These are phyloP conservation scores for Parelbella ahira DNA, from an alignment of 2,888 invertebrate species.

Conservation along the genomic window DNA sequence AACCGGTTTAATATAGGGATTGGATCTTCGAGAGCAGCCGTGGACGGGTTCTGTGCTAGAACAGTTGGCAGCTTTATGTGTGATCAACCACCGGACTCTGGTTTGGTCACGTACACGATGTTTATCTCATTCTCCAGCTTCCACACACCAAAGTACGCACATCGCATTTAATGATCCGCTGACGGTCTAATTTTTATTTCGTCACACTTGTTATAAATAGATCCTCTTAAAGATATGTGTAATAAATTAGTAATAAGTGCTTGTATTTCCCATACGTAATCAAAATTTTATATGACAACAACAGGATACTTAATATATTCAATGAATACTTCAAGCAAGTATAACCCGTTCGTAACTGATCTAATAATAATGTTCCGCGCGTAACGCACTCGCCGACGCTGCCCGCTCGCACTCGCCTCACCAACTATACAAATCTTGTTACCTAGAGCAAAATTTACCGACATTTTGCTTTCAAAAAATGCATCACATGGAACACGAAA, in stretches of 20 bases:
- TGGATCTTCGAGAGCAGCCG: constrained; percentile 42
- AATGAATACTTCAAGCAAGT: constrained; percentile 15
- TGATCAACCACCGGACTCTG: constrained; percentile 28
- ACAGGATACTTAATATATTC: constrained; percentile 9
- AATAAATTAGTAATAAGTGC: background rate
- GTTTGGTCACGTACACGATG: constrained; percentile 26
- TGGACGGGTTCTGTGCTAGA: constrained; percentile 44
- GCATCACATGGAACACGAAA: no score
- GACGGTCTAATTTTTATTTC: no score
- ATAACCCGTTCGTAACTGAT: constrained; percentile 8
- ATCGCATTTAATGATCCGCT: no score
- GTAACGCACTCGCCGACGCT: background rate
- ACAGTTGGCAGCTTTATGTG: constrained; percentile 39
- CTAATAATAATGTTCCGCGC: constrained; percentile 8
- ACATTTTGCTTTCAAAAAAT: no score
- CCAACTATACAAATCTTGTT: no score
- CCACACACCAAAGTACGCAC: no score
- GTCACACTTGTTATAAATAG: no score
- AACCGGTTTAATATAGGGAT: constrained; percentile 59
- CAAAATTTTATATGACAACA: constrained; percentile 8
- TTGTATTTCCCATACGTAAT: constrained; percentile 8
- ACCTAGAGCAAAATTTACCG: no score
- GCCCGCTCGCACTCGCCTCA: no score
- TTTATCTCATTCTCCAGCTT: no score
- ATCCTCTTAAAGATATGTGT: background rate